Evolutionary conservation across 2,113 vertebrate genomes (phyloP), one percentile per base, ranked within the genome.

Genomic region (Australoheros scitulus): DNA sequence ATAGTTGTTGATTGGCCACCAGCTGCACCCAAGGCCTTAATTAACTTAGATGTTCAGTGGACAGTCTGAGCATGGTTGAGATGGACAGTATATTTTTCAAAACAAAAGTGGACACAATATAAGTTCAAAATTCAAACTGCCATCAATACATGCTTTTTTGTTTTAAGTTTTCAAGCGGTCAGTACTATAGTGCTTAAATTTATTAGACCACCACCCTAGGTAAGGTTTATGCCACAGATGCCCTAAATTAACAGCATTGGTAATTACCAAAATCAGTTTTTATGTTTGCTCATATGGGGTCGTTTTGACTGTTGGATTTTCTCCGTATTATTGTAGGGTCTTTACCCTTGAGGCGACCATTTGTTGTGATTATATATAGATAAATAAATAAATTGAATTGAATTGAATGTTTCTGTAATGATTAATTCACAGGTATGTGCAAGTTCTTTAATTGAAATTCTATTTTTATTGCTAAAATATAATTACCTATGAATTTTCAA

Each of bases 21-120:
- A 87, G 80, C 74, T 79, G 64, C 82, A 81, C 84, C 61, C 60
- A 83, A 81, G 75, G 64, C 82, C 82, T 84, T 86, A 65, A 81
- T 84, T 75, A 83, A 82, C 63, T 75, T 84, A 85, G 79, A 84
- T 79, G 68, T 87, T 83, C 60, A 52, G 77, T 83, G 80, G 41
- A 86, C 79, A 77, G 60, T 84, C 75, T 77, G 81, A 88, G 85
- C 60, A 65, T 17, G 57, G 77, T 75, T 87, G 38, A 78, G 76
- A 59, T 47, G 24, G 38, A 76, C 60, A 60, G 58, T 68, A 79
- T 85, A 85, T 90, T 74, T 56, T 65, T 83, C 59, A n/a, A 58
- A 24, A 60, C 79, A 76, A 50, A 50, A 50, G 15, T 50, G 43
- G 43, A 50, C 14, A 17, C 43, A 50, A 15, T 13, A 15, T 13